phyloP scores from a whole-genome alignment of 2,113 vertebrate species.

The Lepidothrix coronata region DNA sequence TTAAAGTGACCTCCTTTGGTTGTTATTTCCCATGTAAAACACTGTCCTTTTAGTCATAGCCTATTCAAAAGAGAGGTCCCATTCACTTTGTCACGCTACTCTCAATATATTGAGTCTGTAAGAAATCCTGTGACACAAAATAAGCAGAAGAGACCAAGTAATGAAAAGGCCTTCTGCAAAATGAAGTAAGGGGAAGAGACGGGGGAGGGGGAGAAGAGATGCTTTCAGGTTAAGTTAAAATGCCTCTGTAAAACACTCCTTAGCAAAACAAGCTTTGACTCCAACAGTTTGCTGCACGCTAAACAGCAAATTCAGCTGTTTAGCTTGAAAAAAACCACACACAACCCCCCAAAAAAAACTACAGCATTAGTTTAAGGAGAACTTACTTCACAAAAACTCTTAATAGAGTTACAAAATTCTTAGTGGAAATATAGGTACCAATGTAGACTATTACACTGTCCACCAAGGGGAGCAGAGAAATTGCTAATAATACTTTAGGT shows the following conservation, averaged over 20 bases:
- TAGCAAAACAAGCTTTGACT: background rate
- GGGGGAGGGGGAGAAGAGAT: background rate
- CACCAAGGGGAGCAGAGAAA: background rate
- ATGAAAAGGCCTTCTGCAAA: background rate
- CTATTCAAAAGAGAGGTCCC: background rate
- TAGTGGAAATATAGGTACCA: background rate
- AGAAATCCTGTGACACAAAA: background rate
- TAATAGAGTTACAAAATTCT: background rate
- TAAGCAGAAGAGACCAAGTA: background rate
- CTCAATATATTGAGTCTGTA: background rate
- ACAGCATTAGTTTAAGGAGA: background rate
- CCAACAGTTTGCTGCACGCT: background rate
- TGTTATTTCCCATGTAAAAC: background rate
- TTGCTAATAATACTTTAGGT: background rate
- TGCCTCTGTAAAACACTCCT: background rate
- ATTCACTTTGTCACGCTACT: background rate
- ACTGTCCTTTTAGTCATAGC: background rate
- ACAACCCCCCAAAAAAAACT: accelerated
- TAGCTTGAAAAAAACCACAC: background rate
- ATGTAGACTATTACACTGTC: background rate
- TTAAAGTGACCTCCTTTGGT: background rate
- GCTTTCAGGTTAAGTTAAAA: background rate
- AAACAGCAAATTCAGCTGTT: background rate
- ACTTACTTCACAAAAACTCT: background rate
- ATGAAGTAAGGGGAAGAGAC: accelerated